These are phyloP conservation scores for Micromys minutus DNA, from an alignment of 2,113 vertebrate genomes.

Conservation along the genomic window DNA sequence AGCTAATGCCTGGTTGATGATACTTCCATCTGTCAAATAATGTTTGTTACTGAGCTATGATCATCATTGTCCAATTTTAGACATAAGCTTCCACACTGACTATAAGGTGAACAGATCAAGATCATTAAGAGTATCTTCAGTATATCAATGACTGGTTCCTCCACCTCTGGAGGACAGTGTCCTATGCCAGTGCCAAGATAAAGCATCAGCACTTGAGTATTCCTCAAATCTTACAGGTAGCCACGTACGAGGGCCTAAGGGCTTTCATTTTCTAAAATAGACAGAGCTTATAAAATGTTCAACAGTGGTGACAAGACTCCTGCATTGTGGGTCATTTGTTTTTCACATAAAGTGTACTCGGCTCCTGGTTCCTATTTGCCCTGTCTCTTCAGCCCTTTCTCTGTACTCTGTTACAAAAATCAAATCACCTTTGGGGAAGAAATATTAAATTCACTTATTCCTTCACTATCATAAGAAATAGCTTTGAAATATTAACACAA, in stretches of 20 bases:
- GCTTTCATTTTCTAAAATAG: neutral
- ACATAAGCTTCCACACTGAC: neutral
- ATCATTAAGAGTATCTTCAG: neutral
- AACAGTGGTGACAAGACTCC: neutral
- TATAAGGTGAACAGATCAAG: neutral
- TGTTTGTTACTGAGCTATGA: neutral
- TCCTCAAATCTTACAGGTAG: neutral
- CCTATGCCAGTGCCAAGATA: neutral
- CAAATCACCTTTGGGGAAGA: neutral
- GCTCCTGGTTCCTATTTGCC: neutral
- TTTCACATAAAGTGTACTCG: neutral
- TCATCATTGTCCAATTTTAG: neutral
- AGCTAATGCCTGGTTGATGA: neutral
- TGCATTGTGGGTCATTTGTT: neutral
- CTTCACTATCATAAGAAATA: neutral
- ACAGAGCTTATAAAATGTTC: constrained; percentile 9
- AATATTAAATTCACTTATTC: constrained; percentile 4
- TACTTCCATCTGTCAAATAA: neutral
- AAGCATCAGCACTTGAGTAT: neutral
- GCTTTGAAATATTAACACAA: neutral
- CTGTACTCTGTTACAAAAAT: neutral
- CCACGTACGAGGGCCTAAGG: neutral
- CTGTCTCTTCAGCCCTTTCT: neutral
- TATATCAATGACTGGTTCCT: neutral
- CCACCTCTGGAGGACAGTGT: neutral